A percentile compares a stretch with the other conserved stretches of the same genome.
These are phyloP conservation scores for Morphnarchus princeps DNA, from an alignment of 2,113 vertebrate species.

Conservation along the genomic window DNA sequence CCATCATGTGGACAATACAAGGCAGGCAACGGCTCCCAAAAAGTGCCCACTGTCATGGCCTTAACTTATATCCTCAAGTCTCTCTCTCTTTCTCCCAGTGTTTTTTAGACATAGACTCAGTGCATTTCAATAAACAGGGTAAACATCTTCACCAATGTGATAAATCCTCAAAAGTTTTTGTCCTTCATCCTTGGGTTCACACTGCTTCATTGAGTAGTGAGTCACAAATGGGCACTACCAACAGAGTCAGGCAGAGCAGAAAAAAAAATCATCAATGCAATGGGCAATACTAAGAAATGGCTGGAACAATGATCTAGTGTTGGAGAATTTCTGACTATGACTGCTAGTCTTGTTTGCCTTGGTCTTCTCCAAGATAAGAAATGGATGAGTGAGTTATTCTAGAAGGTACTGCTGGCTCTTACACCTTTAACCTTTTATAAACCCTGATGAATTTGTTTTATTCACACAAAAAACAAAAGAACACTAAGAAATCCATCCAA, in stretches of 20 bases:
- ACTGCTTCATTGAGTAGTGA: neutral
- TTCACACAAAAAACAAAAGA: neutral
- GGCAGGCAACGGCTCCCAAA: neutral
- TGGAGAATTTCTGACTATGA: neutral
- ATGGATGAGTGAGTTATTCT: neutral
- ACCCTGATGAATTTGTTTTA: neutral
- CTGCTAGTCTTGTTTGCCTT: neutral
- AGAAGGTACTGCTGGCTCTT: neutral
- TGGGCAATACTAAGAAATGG: neutral
- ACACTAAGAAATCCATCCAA: neutral
- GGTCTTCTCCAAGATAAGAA: neutral
- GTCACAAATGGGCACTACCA: neutral
- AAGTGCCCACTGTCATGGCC: fast-evolving
- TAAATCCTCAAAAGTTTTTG: neutral
- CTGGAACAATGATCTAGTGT: neutral
- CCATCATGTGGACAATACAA: neutral
- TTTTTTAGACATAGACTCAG: neutral
- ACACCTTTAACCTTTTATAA: neutral
- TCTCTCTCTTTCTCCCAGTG: neutral
- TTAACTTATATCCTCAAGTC: neutral
- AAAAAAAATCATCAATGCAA: neutral
- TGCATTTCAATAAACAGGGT: neutral
- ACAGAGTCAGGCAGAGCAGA: neutral
- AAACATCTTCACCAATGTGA: neutral
- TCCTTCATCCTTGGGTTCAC: neutral